Conservation (phyloP, 2,113 vertebrate species). For the Spermophilus dauricus region DNA sequence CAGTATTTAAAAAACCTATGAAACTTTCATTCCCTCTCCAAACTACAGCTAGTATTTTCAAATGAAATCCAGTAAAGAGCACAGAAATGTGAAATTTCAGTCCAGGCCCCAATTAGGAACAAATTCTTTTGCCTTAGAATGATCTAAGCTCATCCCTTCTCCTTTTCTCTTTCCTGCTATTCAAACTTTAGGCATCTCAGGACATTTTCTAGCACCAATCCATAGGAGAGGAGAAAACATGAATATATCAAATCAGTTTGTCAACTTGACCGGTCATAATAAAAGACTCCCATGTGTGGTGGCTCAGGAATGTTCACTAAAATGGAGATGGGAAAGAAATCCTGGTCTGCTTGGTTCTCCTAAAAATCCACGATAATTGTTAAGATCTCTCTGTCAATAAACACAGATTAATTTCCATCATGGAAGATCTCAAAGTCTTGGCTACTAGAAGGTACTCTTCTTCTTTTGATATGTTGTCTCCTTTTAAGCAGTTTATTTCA, state of each 20-base stretch:
- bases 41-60: conserved; percentile 47
- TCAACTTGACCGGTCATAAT: not conserved
- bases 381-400: not conserved
- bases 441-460: not conserved
- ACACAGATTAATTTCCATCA: not conserved
- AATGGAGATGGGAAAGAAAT: not conserved
- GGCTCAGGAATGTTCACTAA: not conserved
- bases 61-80: not conserved
- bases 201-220: not conserved
- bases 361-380: not conserved
- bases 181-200: not conserved
- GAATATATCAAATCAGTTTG: not conserved
- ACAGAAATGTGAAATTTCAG: conserved; percentile 26
- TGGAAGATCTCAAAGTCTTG: not conserved
- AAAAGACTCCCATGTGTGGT: not conserved
- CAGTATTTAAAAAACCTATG: conserved; percentile 36
- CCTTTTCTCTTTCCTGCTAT: conserved; percentile 26
- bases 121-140: conserved; percentile 24
- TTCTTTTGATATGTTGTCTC: not conserved
- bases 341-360: not conserved
- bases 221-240: not conserved
- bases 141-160: not conserved
- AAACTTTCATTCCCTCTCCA: conserved; percentile 1
- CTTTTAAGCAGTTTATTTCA: not conserved
- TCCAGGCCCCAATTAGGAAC: not conserved